Evolutionary conservation across 2,113 vertebrate genomes (phyloP).

Genomic region (Takifugu bimaculatus): DNA sequence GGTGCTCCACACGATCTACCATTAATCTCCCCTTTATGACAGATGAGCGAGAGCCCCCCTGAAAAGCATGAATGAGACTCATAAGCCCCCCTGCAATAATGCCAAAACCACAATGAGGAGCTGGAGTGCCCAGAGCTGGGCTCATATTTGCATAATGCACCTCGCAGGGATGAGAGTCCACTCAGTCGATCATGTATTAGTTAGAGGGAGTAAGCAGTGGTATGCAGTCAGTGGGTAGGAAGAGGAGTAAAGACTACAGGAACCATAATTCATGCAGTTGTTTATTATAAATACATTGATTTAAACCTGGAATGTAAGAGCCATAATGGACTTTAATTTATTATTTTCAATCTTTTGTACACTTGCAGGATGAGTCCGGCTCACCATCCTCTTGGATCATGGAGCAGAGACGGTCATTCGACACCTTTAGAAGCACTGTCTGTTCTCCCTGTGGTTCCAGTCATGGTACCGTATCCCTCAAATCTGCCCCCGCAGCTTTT

Average conservation of each 20-base stretch:
- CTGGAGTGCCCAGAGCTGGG: slow-evolving; percentile 43
- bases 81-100: slow-evolving; percentile 60
- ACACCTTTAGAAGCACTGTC: slow-evolving; percentile 20
- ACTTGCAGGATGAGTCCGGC: slow-evolving; percentile 41
- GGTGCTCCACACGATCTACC: slow-evolving; percentile 61
- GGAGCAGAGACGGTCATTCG: slow-evolving; percentile 41
- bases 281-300: too few species aligned
- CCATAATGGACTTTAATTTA: too few species aligned
- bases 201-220: slow-evolving; percentile 17
- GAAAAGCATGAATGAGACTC: slow-evolving; percentile 63
- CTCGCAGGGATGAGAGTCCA: slow-evolving; percentile 15
- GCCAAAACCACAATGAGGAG: slow-evolving; percentile 48
- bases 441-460: slow-evolving; percentile 18
- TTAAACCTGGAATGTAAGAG: too few species aligned
- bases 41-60: slow-evolving; percentile 43
- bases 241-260: too few species aligned
- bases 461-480: slow-evolving; percentile 28
- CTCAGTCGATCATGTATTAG: slow-evolving; percentile 25
- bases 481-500: neutral
- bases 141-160: slow-evolving; percentile 58
- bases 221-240: slow-evolving; percentile 1
- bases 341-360: neutral
- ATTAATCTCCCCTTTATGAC: slow-evolving; percentile 74
- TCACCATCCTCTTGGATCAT: slow-evolving; percentile 63
- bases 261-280: too few species aligned